Base-by-base conservation (phyloP, 2,888 invertebrate species). In the Drosophila meridionalis region DNA sequence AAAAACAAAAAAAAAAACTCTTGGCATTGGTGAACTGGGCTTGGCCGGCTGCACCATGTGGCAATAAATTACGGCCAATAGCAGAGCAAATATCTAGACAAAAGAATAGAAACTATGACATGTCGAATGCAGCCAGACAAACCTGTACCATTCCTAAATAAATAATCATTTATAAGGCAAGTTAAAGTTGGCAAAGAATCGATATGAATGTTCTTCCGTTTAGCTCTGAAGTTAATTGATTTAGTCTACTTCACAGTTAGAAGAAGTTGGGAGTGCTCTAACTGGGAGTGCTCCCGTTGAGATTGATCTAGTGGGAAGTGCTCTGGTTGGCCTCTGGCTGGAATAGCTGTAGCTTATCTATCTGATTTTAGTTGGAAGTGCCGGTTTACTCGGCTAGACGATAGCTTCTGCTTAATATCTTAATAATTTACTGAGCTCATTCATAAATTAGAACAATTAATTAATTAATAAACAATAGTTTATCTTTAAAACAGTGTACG, bases 61-160 rank as follows among this genome's bases (percentile, higher is more conserved):
- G 71, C 73, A 82, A 87, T 84, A 87, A 83, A 87, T 84, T 75
- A 72, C 70, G 61, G 55, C 65, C 83, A 83, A 86, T 86, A 83
- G 71, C 50, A 59, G 74, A 60, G 64, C 72, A 69, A 63, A 72
- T 53, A 56, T 47, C 57, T 60, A 40, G 63, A 68, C 73, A 68
- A 55, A 55, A n/a, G 52, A 58, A 62, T 42, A 69, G 43, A 56
- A 61, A 45, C 61, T 30, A 38, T 28, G 65, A 61, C 53, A 66
- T 65, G 50, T 34, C 43, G 14, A 58, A 26, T 45, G 43, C 43
- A 26, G 3, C 7, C 11, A 57, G 57, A 2, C 42, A 20, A 42
- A 34, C 14, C 48, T 30, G 30, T 30, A 11, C 48, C 48, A 30
- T 30, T 48, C 56, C 32, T 7, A 30, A 20, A 34, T 12, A 8